Evolutionary conservation across 2,797 vertebrate genomes (phyloP).

Genomic region (Gallirallus australis): DNA sequence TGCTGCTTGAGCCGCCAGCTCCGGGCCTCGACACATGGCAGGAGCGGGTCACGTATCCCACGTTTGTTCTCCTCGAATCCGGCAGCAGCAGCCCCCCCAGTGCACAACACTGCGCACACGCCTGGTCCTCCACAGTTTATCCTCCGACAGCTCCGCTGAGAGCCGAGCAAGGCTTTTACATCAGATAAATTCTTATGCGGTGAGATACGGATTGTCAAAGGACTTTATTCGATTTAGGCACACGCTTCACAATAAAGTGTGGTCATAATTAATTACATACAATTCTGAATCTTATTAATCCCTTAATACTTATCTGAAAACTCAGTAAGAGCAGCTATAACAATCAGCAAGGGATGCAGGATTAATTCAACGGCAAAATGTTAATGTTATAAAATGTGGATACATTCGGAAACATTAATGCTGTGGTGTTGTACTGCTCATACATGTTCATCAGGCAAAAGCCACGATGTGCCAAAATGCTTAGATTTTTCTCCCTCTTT

Average conservation of each 20-base stretch:
- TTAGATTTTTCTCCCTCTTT: background rate
- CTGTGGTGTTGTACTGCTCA: background rate
- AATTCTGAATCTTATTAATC: background rate
- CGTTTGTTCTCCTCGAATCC: background rate
- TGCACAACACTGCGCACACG: background rate
- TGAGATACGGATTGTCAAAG: background rate
- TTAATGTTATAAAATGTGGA: background rate
- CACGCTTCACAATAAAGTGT: background rate
- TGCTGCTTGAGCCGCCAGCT: background rate
- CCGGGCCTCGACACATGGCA: background rate
- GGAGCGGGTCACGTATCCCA: background rate
- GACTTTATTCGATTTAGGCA: background rate
- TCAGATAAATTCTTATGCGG: background rate
- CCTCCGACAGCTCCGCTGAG: background rate
- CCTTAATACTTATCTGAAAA: constrained; percentile 11
- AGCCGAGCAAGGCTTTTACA: background rate
- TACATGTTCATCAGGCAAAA: background rate
- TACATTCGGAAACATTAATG: background rate
- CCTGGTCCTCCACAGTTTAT: background rate
- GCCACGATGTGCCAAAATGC: background rate
- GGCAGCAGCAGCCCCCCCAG: background rate
- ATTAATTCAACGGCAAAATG: background rate
- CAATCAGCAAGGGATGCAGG: background rate
- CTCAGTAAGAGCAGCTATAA: background rate
- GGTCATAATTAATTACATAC: background rate